These are phyloP conservation scores for Pyrgus malvae DNA, from an alignment of 2,888 invertebrate species.

Conservation along the genomic window DNA sequence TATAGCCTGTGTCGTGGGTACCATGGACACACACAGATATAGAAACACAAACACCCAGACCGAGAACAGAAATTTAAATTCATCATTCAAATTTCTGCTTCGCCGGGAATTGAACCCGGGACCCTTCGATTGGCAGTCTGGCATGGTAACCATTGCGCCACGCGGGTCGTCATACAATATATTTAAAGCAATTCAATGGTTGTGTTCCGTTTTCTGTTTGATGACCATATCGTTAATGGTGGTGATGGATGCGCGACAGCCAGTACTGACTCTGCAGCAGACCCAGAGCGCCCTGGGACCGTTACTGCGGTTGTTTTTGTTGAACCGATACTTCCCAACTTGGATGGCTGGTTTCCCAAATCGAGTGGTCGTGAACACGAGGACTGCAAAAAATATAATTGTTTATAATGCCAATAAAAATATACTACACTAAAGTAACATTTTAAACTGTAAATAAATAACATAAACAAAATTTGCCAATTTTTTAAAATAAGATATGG, in stretches of 20 bases:
- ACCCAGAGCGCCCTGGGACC: slow-evolving; percentile 38
- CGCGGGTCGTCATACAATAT: no score
- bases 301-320: slow-evolving; percentile 36
- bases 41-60: no score
- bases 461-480: no score
- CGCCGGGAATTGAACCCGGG: no score
- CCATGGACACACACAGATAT: no score
- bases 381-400: slow-evolving; percentile 32
- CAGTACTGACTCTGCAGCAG: slow-evolving; percentile 38
- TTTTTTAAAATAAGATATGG: no score
- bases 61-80: no score
- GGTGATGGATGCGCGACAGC: slow-evolving; percentile 39
- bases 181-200: no score
- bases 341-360: slow-evolving; percentile 41
- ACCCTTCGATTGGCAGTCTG: no score
- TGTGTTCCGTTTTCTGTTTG: slow-evolving; percentile 37
- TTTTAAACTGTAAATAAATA: background rate
- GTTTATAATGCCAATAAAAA: background rate
- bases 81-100: no score
- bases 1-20: no score
- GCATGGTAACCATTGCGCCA: no score
- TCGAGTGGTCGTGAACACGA: slow-evolving; percentile 39
- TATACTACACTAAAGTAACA: background rate
- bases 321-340: slow-evolving; percentile 39
- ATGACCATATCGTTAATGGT: slow-evolving; percentile 39